Evolutionary conservation across 1,140 invertebrate species (phyloP).

Genomic region (Phthorimaea operculella): DNA sequence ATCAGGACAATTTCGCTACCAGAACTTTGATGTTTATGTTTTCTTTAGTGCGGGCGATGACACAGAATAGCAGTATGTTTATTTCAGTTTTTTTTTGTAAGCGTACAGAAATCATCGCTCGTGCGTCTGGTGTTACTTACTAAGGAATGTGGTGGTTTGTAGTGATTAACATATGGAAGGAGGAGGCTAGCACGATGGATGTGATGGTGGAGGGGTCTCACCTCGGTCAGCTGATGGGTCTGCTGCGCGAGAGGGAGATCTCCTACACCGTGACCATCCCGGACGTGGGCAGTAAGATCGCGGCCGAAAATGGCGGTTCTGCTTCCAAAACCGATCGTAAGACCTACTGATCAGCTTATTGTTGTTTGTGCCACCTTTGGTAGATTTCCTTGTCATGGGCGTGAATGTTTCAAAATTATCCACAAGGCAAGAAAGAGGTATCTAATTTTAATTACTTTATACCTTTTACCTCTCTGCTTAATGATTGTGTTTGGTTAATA

Average conservation of each 20-base stretch:
- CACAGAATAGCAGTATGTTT: background rate
- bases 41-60: background rate
- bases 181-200: slow-evolving; percentile 51
- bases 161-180: slow-evolving; percentile 58
- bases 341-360: too few species aligned
- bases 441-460: too few species aligned
- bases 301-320: slow-evolving; percentile 25
- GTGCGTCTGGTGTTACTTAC: background rate
- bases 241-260: slow-evolving; percentile 47
- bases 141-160: slow-evolving; percentile 9
- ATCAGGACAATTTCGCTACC: background rate
- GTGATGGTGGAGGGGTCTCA: slow-evolving; percentile 44
- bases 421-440: too few species aligned
- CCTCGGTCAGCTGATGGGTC: slow-evolving; percentile 33
- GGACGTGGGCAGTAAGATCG: slow-evolving; percentile 28
- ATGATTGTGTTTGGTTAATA: too few species aligned
- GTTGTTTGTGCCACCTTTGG: too few species aligned
- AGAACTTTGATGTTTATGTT: background rate
- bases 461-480: too few species aligned
- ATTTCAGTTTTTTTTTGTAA: background rate
- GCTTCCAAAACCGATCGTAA: slow-evolving; percentile 1
- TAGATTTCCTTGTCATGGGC: too few species aligned
- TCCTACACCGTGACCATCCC: slow-evolving; percentile 39
- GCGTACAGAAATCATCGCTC: background rate
- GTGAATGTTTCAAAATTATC: too few species aligned